These are phyloP conservation scores for Melieria omissa DNA, from an alignment of 2,888 invertebrate species.

Conservation along the genomic window DNA sequence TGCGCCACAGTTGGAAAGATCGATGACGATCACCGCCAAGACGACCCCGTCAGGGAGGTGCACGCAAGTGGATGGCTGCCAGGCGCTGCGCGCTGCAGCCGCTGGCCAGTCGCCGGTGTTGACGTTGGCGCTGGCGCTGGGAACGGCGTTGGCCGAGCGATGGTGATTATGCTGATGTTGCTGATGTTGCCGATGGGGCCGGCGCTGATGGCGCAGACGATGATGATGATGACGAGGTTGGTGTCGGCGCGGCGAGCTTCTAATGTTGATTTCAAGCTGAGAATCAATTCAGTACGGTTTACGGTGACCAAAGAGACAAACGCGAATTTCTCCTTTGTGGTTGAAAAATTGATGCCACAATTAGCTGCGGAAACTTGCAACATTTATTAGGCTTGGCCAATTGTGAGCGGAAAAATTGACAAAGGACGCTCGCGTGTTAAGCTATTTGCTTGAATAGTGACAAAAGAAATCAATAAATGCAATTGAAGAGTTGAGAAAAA, in stretches of 20 bases:
- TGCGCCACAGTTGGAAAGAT: too few relatives aligned
- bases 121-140: conserved; percentile 4
- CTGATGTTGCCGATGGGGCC: conserved; percentile 14
- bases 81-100: conserved; percentile 29
- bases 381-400: too few relatives aligned
- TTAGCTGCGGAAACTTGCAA: too few relatives aligned
- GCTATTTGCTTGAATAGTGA: too few relatives aligned
- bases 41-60: too few relatives aligned
- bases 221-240: conserved; percentile 13
- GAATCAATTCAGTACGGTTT: conserved; percentile 66
- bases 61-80: neutral
- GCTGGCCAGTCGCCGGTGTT: conserved; percentile 7
- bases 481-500: too few relatives aligned
- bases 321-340: conserved; percentile 53
- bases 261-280: conserved; percentile 63
- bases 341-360: too few relatives aligned
- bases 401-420: too few relatives aligned
- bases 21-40: too few relatives aligned
- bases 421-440: too few relatives aligned
- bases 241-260: conserved; percentile 53
- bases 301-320: conserved; percentile 65
- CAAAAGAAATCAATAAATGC: too few relatives aligned
- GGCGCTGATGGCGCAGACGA: neutral
- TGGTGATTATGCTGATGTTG: conserved; percentile 6
- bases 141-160: neutral